These are phyloP conservation scores for Megastigmus dorsalis DNA, from an alignment of 2,888 invertebrate genomes.

Conservation along the genomic window DNA sequence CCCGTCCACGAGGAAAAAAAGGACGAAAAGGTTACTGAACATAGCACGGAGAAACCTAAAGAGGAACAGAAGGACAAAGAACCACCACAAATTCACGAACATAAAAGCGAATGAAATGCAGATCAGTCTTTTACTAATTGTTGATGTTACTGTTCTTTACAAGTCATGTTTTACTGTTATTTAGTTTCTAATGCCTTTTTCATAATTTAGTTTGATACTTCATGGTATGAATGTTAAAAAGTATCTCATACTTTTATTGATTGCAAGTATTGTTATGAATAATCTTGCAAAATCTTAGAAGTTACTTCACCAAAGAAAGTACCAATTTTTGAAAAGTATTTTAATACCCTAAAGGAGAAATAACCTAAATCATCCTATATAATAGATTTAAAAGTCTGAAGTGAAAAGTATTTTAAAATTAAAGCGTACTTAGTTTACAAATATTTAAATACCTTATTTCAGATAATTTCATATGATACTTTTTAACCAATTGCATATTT, in stretches of 20 bases:
- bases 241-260: not conserved
- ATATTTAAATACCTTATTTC: too few relatives aligned
- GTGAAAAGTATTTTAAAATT: too few relatives aligned
- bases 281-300: too few relatives aligned
- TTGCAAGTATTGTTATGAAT: slow-evolving; percentile 3
- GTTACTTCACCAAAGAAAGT: too few relatives aligned
- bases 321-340: too few relatives aligned
- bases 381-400: too few relatives aligned
- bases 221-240: not conserved
- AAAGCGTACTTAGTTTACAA: too few relatives aligned
- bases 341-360: too few relatives aligned
- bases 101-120: not conserved
- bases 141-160: not conserved
- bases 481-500: too few relatives aligned
- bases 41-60: not conserved
- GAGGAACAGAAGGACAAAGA: slow-evolving; percentile 16
- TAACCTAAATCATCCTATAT: too few relatives aligned
- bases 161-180: slow-evolving; percentile 22
- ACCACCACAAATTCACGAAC: slow-evolving; percentile 53
- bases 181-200: slow-evolving; percentile 34
- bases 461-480: too few relatives aligned
- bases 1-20: slow-evolving; percentile 75
- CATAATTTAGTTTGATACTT: not conserved
- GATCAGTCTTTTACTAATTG: not conserved
- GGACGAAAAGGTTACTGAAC: not conserved